A percentile compares a stretch with the other conserved stretches of the same genome.
Conservation (phyloP, 2,113 vertebrate genomes). For the Festucalex cinctus region DNA sequence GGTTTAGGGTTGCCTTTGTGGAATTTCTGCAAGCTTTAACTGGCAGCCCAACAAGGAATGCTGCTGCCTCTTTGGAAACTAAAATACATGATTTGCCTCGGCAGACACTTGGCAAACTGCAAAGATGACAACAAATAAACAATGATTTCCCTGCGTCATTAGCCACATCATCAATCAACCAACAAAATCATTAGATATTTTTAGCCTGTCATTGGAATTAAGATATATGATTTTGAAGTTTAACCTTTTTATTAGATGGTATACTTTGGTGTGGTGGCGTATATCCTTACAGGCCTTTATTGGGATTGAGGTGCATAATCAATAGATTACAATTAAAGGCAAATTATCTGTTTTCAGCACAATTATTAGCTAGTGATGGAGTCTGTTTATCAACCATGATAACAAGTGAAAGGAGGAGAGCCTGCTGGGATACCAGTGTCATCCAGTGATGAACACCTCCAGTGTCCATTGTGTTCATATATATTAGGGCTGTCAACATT, state of each 20-base stretch:
- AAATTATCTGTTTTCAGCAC: conserved; percentile 4
- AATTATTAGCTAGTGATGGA: conserved; percentile 11
- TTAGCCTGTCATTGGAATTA: too few species aligned
- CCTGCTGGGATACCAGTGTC: conserved; percentile 48
- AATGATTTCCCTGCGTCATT: too few species aligned
- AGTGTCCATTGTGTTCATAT: conserved; percentile 20
- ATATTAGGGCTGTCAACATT: too few species aligned
- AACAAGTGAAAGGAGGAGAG: conserved; percentile 21
- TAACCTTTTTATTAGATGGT: conserved; percentile 5
- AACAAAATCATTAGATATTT: too few species aligned
- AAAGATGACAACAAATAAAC: background rate
- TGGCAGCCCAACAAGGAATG: background rate
- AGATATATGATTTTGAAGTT: too few species aligned
- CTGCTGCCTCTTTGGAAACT: background rate
- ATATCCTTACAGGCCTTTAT: background rate
- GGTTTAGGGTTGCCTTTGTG: conserved; percentile 8
- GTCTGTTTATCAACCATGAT: background rate
- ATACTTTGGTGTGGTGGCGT: background rate
- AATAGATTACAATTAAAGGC: conserved; percentile 15
- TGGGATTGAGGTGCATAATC: conserved; percentile 25
- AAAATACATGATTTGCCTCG: background rate
- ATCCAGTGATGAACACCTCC: conserved; percentile 64
- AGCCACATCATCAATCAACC: too few species aligned
- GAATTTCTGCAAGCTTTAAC: background rate
- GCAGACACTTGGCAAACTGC: background rate